Percentiles rank a stretch among this genome's conserved stretches.
Evolutionary conservation across 2,888 invertebrate species (phyloP).

Genomic region (Lasioglossum oenotherae): DNA sequence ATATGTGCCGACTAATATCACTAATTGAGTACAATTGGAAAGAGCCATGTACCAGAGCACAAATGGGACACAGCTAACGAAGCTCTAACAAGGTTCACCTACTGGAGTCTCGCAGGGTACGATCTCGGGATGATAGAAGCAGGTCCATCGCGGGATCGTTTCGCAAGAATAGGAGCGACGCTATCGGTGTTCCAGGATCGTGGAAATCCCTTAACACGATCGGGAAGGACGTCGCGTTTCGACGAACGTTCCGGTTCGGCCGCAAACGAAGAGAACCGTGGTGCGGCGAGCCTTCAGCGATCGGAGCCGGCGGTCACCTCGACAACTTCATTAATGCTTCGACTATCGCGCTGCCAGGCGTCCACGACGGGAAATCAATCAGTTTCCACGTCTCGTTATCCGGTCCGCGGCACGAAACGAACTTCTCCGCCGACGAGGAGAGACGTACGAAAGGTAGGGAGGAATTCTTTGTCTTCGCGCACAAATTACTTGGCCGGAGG

Average conservation of each 20-base stretch:
- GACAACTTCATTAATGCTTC: constrained; percentile 67
- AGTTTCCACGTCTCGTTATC: constrained; percentile 68
- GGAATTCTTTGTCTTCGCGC: constrained; percentile 68
- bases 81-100: background rate
- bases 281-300: constrained; percentile 52
- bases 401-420: constrained; percentile 57
- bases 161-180: background rate
- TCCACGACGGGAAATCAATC: constrained; percentile 68
- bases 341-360: constrained; percentile 66
- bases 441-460: constrained; percentile 45
- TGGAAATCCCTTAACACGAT: constrained; percentile 25
- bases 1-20: background rate
- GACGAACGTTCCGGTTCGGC: constrained; percentile 38
- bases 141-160: background rate
- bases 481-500: constrained; percentile 64
- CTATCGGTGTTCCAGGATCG: background rate
- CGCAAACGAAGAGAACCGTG: constrained; percentile 47
- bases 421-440: constrained; percentile 26
- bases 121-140: background rate
- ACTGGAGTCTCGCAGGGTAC: background rate
- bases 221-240: constrained; percentile 25
- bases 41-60: background rate
- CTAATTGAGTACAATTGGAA: constrained; percentile 4
- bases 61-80: background rate
- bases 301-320: constrained; percentile 50